Conservation (phyloP, 2,888 invertebrate genomes). For the Nymphalis urticae region DNA sequence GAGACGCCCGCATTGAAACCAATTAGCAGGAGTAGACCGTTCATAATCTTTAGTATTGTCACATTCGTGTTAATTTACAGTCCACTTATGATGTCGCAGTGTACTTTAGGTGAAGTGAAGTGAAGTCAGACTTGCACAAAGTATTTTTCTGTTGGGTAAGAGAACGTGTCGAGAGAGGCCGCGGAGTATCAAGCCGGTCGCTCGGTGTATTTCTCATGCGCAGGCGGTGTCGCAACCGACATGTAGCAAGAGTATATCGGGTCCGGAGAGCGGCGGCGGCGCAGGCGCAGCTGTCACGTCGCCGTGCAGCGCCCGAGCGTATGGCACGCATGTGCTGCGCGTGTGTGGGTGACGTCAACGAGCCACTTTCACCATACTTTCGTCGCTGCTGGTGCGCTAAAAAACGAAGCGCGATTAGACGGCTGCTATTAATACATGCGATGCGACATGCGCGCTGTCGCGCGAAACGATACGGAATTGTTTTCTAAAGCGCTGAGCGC, state of each 20-base stretch:
- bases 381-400: conserved; percentile 78
- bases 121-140: conserved; percentile 38
- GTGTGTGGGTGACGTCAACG: conserved; percentile 80
- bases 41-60: conserved; percentile 49
- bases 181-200: conserved; percentile 67
- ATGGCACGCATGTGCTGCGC: conserved; percentile 64
- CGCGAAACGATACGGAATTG: conserved; percentile 71
- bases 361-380: conserved; percentile 81
- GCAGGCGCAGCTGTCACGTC: conserved; percentile 50
- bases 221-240: conserved; percentile 65
- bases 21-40: conserved; percentile 60
- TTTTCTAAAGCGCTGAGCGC: conserved; percentile 50
- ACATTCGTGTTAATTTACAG: conserved; percentile 33
- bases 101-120: conserved; percentile 25
- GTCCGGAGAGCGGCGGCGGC: conserved; percentile 62
- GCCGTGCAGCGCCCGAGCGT: conserved; percentile 43
- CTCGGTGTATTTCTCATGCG: conserved; percentile 70
- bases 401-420: conserved; percentile 72
- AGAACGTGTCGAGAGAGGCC: conserved; percentile 77
- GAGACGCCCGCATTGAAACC: conserved; percentile 61
- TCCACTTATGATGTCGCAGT: conserved; percentile 22
- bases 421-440: conserved; percentile 73
- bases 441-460: conserved; percentile 59
- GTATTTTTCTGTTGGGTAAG: conserved; percentile 62
- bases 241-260: conserved; percentile 64